Percentiles rank a stretch among this genome's conserved stretches.
phyloP scores from a whole-genome alignment of 2,888 invertebrate genomes.

The Ecdyonurus torrentis region DNA sequence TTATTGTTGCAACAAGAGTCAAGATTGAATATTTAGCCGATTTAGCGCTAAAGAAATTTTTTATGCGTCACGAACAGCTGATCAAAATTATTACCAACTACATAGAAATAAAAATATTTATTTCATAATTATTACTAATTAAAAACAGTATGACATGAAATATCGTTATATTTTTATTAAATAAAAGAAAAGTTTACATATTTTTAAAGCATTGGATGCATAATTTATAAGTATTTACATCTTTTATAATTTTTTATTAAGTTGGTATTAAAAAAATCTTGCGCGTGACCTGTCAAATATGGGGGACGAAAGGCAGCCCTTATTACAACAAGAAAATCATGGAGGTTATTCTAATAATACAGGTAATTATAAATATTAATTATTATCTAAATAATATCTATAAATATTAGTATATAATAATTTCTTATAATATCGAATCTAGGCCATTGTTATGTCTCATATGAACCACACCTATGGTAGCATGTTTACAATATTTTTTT shows the following conservation, averaged over 20 bases:
- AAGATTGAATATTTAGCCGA: too few species aligned
- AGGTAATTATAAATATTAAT: constrained; percentile 13
- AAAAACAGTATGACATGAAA: too few species aligned
- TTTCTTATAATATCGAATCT: neutral
- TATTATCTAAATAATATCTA: neutral
- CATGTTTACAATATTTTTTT: too few species aligned
- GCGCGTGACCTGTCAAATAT: constrained; percentile 1
- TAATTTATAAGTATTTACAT: too few species aligned
- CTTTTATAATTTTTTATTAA: neutral
- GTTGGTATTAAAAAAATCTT: neutral
- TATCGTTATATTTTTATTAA: too few species aligned
- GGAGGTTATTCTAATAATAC: constrained; percentile 19
- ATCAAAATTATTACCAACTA: neutral
- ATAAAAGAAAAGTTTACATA: too few species aligned
- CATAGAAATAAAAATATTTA: too few species aligned
- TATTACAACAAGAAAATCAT: constrained; percentile 30
- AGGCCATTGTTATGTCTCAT: too few species aligned
- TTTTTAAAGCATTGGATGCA: too few species aligned
- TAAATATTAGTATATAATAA: neutral
- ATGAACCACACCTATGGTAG: too few species aligned
- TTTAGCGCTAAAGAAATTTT: neutral
- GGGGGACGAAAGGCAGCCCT: constrained; percentile 42
- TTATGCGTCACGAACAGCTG: neutral
- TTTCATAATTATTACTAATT: too few species aligned
- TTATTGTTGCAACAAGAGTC: too few species aligned